phyloP scores from a whole-genome alignment of 2,888 invertebrate species.

The Balanococcus diminutus region DNA sequence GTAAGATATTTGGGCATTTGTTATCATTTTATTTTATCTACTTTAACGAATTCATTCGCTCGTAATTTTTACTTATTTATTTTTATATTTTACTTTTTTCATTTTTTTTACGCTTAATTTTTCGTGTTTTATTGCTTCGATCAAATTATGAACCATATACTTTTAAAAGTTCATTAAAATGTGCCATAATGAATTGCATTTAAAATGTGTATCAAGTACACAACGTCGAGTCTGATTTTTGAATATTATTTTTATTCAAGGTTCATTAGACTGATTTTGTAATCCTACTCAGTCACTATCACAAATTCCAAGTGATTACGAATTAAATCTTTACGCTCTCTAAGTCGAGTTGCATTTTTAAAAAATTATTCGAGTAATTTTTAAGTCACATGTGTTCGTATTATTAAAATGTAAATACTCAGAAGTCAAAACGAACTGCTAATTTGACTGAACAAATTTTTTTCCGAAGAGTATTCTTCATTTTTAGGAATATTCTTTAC shows the following conservation, averaged over 20 bases:
- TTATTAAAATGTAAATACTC: slow-evolving; percentile 10
- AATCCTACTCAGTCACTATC: not conserved
- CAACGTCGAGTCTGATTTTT: not conserved
- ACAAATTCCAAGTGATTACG: not conserved
- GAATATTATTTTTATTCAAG: not conserved
- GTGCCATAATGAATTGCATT: slow-evolving; percentile 3
- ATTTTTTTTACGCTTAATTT: not conserved
- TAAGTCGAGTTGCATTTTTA: slow-evolving; percentile 19
- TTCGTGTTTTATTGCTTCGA: slow-evolving; percentile 12
- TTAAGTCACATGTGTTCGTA: slow-evolving; percentile 3
- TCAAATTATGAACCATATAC: slow-evolving; percentile 16
- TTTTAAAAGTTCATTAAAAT: not conserved
- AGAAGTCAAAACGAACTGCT: not conserved
- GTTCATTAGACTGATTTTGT: slow-evolving; percentile 1
- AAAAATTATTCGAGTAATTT: not conserved
- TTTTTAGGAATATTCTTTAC: not conserved
- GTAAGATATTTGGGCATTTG: not conserved
- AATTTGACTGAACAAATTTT: not conserved
- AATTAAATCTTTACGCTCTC: slow-evolving; percentile 6
- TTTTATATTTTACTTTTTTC: slow-evolving; percentile 22
- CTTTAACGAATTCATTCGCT: slow-evolving; percentile 8
- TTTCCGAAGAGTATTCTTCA: not conserved
- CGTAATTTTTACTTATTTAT: not conserved
- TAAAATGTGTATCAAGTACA: slow-evolving; percentile 22
- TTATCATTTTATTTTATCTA: not conserved